Percentiles rank a stretch among this genome's conserved stretches.
Evolutionary conservation across 2,113 vertebrate genomes (phyloP).

Genomic region (Hyla sarda): DNA sequence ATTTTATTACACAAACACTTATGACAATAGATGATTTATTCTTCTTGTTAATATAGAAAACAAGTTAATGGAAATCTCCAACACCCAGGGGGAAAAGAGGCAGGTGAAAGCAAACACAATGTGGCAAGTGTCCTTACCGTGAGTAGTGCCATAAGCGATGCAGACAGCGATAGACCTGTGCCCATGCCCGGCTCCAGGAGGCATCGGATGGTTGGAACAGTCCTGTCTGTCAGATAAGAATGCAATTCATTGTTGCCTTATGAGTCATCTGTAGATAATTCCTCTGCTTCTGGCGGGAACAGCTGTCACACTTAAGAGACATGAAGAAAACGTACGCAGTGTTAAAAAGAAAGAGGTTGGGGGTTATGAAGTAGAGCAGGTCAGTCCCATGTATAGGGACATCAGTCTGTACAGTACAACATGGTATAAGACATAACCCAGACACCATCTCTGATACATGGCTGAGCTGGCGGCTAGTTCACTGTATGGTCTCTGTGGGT

Average conservation of each 20-base stretch:
- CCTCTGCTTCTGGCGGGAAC: slow-evolving; percentile 20
- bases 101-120: not conserved
- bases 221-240: not conserved
- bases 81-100: not conserved
- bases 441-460: not conserved
- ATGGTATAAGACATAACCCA: not conserved
- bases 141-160: not conserved
- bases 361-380: not conserved
- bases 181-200: not conserved
- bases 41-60: not conserved
- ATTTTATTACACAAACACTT: not conserved
- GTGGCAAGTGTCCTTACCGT: not conserved
- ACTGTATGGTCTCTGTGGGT: not conserved
- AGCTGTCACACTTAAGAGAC: not conserved
- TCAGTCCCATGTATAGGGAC: too few relatives aligned
- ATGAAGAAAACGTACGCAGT: not conserved
- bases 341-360: not conserved
- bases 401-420: not conserved
- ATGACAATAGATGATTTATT: not conserved
- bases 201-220: not conserved
- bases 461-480: not conserved
- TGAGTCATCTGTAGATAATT: slow-evolving; percentile 10
- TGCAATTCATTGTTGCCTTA: slow-evolving; percentile 4
- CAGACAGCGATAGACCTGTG: not conserved
- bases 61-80: not conserved